Evolutionary conservation across 2,888 invertebrate species (phyloP), one percentile per base, ranked within the genome.

Genomic region (Lepetodrilus schrolli): DNA sequence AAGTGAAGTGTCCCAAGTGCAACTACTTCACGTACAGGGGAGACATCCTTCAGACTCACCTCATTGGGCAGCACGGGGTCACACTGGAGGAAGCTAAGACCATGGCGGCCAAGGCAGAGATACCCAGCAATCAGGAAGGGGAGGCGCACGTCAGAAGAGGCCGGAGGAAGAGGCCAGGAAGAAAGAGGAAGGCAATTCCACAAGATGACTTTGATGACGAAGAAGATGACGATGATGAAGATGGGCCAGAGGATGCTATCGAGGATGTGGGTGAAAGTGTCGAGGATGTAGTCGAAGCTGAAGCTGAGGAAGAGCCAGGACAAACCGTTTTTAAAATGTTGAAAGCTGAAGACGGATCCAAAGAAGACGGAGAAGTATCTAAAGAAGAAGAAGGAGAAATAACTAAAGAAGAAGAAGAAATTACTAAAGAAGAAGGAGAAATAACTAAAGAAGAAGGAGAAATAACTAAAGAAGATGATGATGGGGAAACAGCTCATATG

Each of bases 361-460:
- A 34, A 69, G 13, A n/a, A 69, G 8, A n/a, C n/a, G n/a, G n/a
- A n/a, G 49, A 36, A 49, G 34, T 30, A 8, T 7, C 10, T 10
- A 21, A n/a, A 23, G 38, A 70, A 50, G 58, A 73, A 17, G 73
- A 47, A 49, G 26, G 36, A 58, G 36, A 49, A 4, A 51, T 49
- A 34, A 73, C 58, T 30, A 80, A 80, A 47, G 70, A 69, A 37
- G 80, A 82, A 73, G n/a, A n/a, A n/a, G n/a, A n/a, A n/a, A n/a
- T n/a, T n/a, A n/a, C 80, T 79, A 10, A 58, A 74, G 47, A 74
- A 58, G n/a, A 68, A 72, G 7, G 37, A 73, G 2, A 49, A 4
- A 48, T n/a, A n/a, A 17, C 13, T 47, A n/a, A 48, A 20, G 48
- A 48, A 17, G 48, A 48, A 21, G 21, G 21, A n/a, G 21, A 48